phyloP scores from a whole-genome alignment of 2,113 vertebrate species.

The Ia io region DNA sequence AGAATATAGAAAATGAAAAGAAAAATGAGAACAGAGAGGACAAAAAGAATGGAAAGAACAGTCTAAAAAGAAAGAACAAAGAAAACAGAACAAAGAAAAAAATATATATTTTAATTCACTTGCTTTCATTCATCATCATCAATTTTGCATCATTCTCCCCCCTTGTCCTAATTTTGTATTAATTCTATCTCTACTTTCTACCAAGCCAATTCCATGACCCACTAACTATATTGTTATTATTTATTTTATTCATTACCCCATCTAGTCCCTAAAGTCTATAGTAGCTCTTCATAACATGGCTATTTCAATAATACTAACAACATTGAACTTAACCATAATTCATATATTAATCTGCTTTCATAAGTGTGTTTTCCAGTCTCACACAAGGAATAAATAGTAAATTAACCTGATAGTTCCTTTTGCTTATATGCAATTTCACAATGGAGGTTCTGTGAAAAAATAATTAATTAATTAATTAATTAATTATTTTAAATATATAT shows the following conservation, averaged over 20 bases:
- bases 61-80: not conserved
- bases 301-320: not conserved
- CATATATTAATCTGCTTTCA: not conserved
- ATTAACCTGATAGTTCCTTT: not conserved
- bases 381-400: not conserved
- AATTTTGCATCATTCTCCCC: not conserved
- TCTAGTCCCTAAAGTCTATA: not conserved
- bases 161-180: not conserved
- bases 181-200: not conserved
- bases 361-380: not conserved
- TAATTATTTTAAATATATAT: no score
- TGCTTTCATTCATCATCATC: not conserved
- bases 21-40: not conserved
- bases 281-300: not conserved
- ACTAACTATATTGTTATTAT: not conserved
- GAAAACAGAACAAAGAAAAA: not conserved
- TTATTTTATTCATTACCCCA: not conserved
- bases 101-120: not conserved
- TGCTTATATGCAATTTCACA: not conserved
- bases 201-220: accelerated
- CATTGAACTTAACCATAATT: not conserved
- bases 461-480: not conserved
- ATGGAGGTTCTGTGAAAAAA: not conserved
- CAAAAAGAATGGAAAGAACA: not conserved
- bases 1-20: not conserved